These are phyloP conservation scores for Triops cancriformis DNA, from an alignment of 1,140 invertebrate species.

Conservation along the genomic window DNA sequence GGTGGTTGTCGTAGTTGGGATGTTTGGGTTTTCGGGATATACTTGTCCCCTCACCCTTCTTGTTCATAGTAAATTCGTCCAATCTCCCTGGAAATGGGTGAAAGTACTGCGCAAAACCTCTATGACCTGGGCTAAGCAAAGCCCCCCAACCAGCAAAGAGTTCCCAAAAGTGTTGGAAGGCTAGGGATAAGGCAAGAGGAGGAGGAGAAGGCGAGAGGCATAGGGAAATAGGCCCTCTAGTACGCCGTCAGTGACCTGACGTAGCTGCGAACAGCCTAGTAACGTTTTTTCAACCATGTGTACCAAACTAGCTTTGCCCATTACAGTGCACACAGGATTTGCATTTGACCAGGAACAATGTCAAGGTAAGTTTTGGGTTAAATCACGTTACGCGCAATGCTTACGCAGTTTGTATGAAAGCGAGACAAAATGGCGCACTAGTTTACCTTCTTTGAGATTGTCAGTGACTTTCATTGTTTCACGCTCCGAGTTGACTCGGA, in stretches of 20 bases:
- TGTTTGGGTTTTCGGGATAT: no score
- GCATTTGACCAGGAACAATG: background rate
- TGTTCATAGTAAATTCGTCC: no score
- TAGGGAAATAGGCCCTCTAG: background rate
- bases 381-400: no score
- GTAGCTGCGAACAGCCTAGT: background rate
- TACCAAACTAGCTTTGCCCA: slow-evolving; percentile 10
- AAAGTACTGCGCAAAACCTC: slow-evolving; percentile 8
- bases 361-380: background rate
- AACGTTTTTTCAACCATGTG: background rate
- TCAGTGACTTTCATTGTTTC: slow-evolving; percentile 11
- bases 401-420: no score
- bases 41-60: no score
- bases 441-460: background rate
- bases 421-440: background rate
- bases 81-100: background rate
- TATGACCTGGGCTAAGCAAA: background rate
- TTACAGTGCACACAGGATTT: slow-evolving; percentile 13
- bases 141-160: background rate
- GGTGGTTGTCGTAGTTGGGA: no score
- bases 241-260: slow-evolving; percentile 7
- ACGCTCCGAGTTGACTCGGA: background rate
- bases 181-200: no score
- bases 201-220: background rate
- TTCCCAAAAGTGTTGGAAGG: background rate